Evolutionary conservation across 2,797 vertebrate genomes (phyloP).

Genomic region (Vultur gryphus): DNA sequence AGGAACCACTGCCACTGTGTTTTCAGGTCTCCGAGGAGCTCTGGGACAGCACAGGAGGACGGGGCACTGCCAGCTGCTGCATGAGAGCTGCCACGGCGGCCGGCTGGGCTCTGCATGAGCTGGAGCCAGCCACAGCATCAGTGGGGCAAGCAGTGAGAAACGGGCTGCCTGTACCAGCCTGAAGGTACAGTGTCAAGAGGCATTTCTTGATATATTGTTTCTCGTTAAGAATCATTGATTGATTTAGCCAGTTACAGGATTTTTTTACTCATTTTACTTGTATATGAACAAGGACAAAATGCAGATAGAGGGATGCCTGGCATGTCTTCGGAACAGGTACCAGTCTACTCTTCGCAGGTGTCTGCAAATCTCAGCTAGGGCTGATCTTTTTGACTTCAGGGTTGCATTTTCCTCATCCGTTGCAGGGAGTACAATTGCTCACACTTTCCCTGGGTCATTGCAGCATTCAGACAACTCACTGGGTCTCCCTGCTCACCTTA

Average conservation of each 20-base stretch:
- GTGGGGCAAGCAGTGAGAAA: background rate
- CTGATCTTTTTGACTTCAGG: background rate
- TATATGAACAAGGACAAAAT: background rate
- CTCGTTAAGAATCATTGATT: background rate
- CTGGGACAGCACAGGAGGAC: background rate
- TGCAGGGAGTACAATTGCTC: background rate
- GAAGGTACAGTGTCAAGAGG: background rate
- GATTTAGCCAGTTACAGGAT: background rate
- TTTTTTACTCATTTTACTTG: background rate
- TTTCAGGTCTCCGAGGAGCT: background rate
- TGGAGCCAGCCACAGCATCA: background rate
- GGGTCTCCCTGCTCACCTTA: background rate
- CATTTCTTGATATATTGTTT: background rate
- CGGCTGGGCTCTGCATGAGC: background rate
- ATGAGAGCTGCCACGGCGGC: background rate
- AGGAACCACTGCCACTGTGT: background rate
- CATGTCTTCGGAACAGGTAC: accelerated
- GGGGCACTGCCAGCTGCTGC: background rate
- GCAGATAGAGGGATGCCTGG: background rate
- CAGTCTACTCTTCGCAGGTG: background rate
- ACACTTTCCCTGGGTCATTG: background rate
- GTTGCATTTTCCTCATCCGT: background rate
- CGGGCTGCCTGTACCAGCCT: background rate
- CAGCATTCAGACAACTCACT: background rate
- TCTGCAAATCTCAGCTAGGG: background rate